A percentile compares a stretch with the other conserved stretches of the same genome.
phyloP scores from a whole-genome alignment of 2,797 vertebrate genomes.

The Aulostomus chinensis region DNA sequence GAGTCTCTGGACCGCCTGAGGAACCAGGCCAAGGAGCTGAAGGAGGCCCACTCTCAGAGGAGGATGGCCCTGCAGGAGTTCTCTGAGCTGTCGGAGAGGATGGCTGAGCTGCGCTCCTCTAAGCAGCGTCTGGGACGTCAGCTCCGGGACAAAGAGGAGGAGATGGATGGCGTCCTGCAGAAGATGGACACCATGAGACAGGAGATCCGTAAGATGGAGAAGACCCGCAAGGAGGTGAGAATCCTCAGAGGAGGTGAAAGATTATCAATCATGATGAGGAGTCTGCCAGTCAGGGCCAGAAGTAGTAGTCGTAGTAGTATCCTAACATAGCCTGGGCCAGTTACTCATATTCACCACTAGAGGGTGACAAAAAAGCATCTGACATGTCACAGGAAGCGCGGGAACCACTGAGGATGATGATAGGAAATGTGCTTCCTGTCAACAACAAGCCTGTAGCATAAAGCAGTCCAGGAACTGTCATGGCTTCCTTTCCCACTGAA shows the following conservation, averaged over 20 bases:
- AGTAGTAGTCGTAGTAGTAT: no score
- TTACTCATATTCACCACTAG: constrained; percentile 1
- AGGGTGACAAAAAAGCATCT: no score
- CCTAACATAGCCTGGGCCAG: no score
- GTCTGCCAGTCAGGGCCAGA: no score
- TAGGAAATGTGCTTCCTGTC: no score
- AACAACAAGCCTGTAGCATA: no score
- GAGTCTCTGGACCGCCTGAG: constrained; percentile 92
- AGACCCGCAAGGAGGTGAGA: constrained; percentile 86
- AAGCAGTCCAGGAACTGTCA: no score
- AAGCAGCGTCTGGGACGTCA: constrained; percentile 92
- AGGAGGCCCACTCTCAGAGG: constrained; percentile 92
- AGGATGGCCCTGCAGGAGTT: constrained; percentile 93
- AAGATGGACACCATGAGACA: constrained; percentile 88
- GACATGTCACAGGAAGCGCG: no score
- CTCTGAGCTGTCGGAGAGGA: constrained; percentile 89
- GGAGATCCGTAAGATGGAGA: constrained; percentile 90
- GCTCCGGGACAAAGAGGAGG: constrained; percentile 93
- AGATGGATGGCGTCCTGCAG: constrained; percentile 87
- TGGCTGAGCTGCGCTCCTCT: constrained; percentile 89
- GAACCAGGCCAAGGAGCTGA: constrained; percentile 90
- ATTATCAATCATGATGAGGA: no score
- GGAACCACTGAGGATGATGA: no score
- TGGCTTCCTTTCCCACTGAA: no score
- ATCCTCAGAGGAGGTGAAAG: not conserved